Conservation (phyloP, 2,113 vertebrate genomes). For the Copsychus sechellarum region DNA sequence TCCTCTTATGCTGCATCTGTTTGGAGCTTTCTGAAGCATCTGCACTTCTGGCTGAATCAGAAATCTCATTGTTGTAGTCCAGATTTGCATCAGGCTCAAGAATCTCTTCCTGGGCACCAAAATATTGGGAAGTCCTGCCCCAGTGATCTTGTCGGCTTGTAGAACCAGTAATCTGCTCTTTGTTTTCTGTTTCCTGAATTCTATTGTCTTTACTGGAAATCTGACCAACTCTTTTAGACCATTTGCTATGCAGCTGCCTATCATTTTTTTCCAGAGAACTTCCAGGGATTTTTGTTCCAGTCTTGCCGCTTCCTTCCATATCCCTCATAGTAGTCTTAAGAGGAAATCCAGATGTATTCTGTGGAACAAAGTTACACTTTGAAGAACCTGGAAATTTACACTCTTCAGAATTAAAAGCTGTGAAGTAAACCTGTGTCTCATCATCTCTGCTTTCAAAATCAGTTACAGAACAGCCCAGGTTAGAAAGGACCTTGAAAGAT, state of each 20-base stretch:
- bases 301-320: conserved; percentile 32
- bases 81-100: conserved; percentile 21
- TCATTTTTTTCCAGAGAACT: conserved; percentile 1
- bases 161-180: background rate
- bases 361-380: conserved; percentile 60
- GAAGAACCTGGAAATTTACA: background rate
- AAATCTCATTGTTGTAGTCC: conserved; percentile 18
- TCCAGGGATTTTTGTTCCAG: background rate
- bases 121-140: background rate
- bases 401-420: background rate
- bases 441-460: background rate
- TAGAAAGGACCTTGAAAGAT: background rate
- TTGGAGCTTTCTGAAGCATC: conserved; percentile 42
- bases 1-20: conserved; percentile 55
- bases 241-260: conserved; percentile 2
- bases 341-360: conserved; percentile 55
- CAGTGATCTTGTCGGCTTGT: background rate
- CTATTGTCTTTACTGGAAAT: background rate
- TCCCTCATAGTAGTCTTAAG: background rate
- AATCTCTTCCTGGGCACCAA: background rate
- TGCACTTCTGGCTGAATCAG: background rate
- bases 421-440: background rate
- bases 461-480: background rate
- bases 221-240: background rate
- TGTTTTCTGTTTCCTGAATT: conserved; percentile 17